Base-by-base conservation (phyloP, 2,113 vertebrate genomes). In the Pogona vitticeps region DNA sequence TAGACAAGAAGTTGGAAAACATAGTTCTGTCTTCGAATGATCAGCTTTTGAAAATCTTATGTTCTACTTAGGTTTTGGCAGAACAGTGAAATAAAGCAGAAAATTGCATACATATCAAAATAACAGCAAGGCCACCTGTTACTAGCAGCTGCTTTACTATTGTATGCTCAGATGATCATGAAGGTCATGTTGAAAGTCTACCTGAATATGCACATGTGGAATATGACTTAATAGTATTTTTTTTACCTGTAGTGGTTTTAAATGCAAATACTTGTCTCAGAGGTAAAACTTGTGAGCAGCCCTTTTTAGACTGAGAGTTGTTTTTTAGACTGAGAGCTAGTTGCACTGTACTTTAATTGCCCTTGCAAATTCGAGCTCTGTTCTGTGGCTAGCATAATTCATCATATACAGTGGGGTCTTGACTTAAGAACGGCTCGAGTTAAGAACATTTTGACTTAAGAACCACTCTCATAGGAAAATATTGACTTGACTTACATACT, bases 81-180 rank as follows among this genome's bases (percentile, higher is more conserved):
- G 17, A 83, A 58, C 82, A 76, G 40, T 26, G 14, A 33, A 28
- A 42, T 84, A 28, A 6, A 65, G 82, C 13, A 76, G 28, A 58
- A 42, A 73, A 84, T 65, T 71, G 65, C 42, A n/a, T 76, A 17
- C 75, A n/a, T 76, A 42, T 38, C 65, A 15, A 76, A 40, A 46
- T 40, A 84, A 33, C 73, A 67, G 67, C 61, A 68, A 67, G 73
- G 42, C 59, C 40, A 77, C 42, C 73, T 77, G n/a, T 85, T 85
- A 85, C 18, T 13, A 76, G n/a, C 61, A 67, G 40, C 61, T 77
- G 40, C 13, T 67, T 13, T 58, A 67, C 21, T 36, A 3, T 28
- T 85, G 73, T 68, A 73, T 28, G 65, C 73, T 76, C 38, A 76
- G 42, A 84, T 67, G 20, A 46, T 76, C 59, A 23, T 42, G 61